Percentiles rank a stretch among this genome's conserved stretches.
Conservation (phyloP, 2,888 invertebrate genomes). For the Timandra comae region DNA sequence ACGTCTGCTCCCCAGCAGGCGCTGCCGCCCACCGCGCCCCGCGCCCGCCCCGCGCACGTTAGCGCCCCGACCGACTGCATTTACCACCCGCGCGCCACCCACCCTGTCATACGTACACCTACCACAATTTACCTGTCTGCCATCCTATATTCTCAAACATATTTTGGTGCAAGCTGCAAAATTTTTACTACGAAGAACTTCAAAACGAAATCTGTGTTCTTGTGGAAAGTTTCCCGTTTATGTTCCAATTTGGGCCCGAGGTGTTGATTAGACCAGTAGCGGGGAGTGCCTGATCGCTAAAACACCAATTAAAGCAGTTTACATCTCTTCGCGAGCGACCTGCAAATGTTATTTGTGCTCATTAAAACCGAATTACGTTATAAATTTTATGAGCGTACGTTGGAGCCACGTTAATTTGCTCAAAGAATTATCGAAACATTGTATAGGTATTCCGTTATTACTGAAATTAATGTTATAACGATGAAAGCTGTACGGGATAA, state of each 20-base stretch:
- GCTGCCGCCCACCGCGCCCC: slow-evolving; percentile 24
- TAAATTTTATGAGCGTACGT: slow-evolving; percentile 58
- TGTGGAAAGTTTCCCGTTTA: slow-evolving; percentile 38
- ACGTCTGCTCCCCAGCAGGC: slow-evolving; percentile 65
- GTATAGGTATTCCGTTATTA: slow-evolving; percentile 27
- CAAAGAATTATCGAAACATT: slow-evolving; percentile 52
- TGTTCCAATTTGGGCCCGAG: slow-evolving; percentile 39
- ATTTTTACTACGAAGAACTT: slow-evolving; percentile 29
- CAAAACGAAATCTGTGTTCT: slow-evolving; percentile 27
- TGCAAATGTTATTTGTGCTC: slow-evolving; percentile 66
- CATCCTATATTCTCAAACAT: slow-evolving; percentile 37
- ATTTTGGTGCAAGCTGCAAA: slow-evolving; percentile 33
- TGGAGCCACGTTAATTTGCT: slow-evolving; percentile 47
- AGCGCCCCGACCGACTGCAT: slow-evolving; percentile 75
- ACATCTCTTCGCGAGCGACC: slow-evolving; percentile 61
- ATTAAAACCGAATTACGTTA: slow-evolving; percentile 64
- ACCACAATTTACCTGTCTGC: slow-evolving; percentile 49
- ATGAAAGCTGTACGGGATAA: too few species aligned
- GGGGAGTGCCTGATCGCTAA: slow-evolving; percentile 39
- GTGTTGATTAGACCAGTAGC: slow-evolving; percentile 56
- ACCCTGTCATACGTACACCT: slow-evolving; percentile 43
- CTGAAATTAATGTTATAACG: background rate
- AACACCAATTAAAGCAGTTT: slow-evolving; percentile 62
- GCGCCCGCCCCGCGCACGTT: slow-evolving; percentile 55
- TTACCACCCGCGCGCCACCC: slow-evolving; percentile 59